Percentiles rank a stretch among this genome's conserved stretches.
phyloP scores from a whole-genome alignment of 2,113 vertebrate species.

The Triplophysa dalaica region DNA sequence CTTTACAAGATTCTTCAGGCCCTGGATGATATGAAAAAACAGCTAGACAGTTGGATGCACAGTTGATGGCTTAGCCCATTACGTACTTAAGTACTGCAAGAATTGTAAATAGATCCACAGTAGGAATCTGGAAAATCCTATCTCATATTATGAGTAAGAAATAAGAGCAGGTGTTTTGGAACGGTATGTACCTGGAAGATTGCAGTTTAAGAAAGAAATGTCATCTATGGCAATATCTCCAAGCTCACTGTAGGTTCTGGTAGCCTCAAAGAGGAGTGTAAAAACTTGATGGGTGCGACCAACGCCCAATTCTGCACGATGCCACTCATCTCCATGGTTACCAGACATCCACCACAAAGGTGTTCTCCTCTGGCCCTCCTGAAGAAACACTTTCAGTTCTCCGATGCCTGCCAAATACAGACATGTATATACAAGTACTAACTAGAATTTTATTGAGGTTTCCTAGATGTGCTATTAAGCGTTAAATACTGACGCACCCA shows the following conservation, averaged over 20 bases:
- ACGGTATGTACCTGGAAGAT: conserved; percentile 62
- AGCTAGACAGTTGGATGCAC: neutral
- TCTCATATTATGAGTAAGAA: neutral
- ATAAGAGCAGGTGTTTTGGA: neutral
- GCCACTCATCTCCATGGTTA: conserved; percentile 64
- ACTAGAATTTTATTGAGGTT: neutral
- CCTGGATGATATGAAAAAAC: conserved; percentile 55
- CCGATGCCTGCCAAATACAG: conserved; percentile 54
- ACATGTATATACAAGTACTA: neutral
- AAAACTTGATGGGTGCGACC: conserved; percentile 67
- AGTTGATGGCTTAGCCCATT: neutral
- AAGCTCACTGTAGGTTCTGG: conserved; percentile 57
- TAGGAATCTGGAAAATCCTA: too few species aligned
- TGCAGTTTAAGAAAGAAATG: conserved; percentile 68
- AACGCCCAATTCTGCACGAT: conserved; percentile 56
- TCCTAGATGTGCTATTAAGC: neutral
- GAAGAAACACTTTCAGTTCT: conserved; percentile 64
- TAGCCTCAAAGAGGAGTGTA: conserved; percentile 67
- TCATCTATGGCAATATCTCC: conserved; percentile 73
- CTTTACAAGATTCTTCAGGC: conserved; percentile 64
- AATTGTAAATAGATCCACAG: too few species aligned
- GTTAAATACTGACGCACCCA: neutral
- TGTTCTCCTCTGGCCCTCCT: conserved; percentile 59
- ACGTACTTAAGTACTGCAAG: neutral
- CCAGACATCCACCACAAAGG: conserved; percentile 67